A percentile compares a stretch with the other conserved stretches of the same genome.
phyloP scores from a whole-genome alignment of 1,140 invertebrate genomes.

The Zaprionus camerounensis region DNA sequence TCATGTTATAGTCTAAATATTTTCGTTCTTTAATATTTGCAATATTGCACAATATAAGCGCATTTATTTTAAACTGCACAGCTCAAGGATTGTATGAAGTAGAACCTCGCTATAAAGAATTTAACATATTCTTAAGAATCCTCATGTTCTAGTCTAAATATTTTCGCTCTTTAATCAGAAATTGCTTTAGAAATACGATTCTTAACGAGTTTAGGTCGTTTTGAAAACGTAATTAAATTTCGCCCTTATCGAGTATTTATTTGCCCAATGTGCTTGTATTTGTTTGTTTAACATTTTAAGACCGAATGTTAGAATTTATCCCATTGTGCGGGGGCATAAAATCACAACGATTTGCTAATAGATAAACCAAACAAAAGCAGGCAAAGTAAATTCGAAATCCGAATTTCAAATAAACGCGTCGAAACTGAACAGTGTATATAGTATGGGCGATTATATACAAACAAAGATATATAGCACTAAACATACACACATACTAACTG shows the following conservation, averaged over 20 bases:
- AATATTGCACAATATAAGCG: not conserved
- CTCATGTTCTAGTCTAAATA: not conserved
- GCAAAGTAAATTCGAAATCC: constrained; percentile 49
- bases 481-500: not conserved
- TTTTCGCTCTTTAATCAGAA: not conserved
- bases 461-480: constrained; percentile 18
- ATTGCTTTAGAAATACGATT: not conserved
- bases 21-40: not conserved
- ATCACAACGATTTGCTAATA: constrained; percentile 55
- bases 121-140: not conserved
- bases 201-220: not conserved
- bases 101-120: not conserved
- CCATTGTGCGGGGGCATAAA: constrained; percentile 47
- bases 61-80: not conserved
- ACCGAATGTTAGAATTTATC: constrained; percentile 18
- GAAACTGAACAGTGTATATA: constrained; percentile 25
- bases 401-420: constrained; percentile 61
- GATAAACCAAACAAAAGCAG: constrained; percentile 53
- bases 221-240: constrained; percentile 16
- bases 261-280: not conserved
- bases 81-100: not conserved
- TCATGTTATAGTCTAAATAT: not conserved
- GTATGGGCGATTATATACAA: constrained; percentile 1
- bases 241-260: constrained; percentile 23
- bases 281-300: constrained; percentile 6